These are phyloP conservation scores for Morpho achilles DNA, from an alignment of 2,888 invertebrate species.

Conservation along the genomic window DNA sequence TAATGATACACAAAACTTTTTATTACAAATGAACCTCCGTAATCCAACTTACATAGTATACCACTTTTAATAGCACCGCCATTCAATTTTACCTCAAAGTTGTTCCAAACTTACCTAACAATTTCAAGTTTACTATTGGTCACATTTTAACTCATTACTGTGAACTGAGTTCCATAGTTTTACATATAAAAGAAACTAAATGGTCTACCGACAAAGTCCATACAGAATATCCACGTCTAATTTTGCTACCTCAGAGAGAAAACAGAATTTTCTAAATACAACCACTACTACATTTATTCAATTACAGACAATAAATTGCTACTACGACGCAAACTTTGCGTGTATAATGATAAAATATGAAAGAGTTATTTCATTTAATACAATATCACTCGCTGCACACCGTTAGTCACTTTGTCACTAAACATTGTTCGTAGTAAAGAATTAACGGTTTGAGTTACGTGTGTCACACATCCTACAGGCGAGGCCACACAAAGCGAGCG, in stretches of 20 bases:
- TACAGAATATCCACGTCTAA: slow-evolving; percentile 10
- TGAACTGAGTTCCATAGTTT: slow-evolving; percentile 21
- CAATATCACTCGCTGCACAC: slow-evolving; percentile 13
- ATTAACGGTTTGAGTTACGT: slow-evolving; percentile 15
- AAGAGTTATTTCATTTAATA: slow-evolving; percentile 3
- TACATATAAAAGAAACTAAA: slow-evolving; percentile 18
- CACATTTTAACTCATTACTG: slow-evolving; percentile 17
- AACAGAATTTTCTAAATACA: slow-evolving; percentile 13
- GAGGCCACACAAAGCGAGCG: slow-evolving; percentile 26
- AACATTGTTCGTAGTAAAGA: slow-evolving; percentile 6
- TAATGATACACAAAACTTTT: slow-evolving; percentile 2
- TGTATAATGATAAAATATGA: slow-evolving; percentile 8
- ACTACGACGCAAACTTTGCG: slow-evolving; percentile 15
- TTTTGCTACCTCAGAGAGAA: slow-evolving; percentile 17
- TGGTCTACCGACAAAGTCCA: slow-evolving; percentile 16
- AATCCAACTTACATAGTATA: slow-evolving; percentile 50
- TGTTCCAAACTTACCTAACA: slow-evolving; percentile 23
- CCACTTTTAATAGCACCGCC: slow-evolving; percentile 73
- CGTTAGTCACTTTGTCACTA: slow-evolving; percentile 11
- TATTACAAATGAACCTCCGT: slow-evolving; percentile 48
- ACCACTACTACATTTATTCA: slow-evolving; percentile 22
- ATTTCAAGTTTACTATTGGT: slow-evolving; percentile 21
- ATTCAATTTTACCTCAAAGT: slow-evolving; percentile 44
- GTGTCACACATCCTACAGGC: slow-evolving; percentile 21
- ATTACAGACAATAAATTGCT: slow-evolving; percentile 19